These are phyloP conservation scores for Amiota communis DNA, from an alignment of 2,888 invertebrate species.

Conservation along the genomic window DNA sequence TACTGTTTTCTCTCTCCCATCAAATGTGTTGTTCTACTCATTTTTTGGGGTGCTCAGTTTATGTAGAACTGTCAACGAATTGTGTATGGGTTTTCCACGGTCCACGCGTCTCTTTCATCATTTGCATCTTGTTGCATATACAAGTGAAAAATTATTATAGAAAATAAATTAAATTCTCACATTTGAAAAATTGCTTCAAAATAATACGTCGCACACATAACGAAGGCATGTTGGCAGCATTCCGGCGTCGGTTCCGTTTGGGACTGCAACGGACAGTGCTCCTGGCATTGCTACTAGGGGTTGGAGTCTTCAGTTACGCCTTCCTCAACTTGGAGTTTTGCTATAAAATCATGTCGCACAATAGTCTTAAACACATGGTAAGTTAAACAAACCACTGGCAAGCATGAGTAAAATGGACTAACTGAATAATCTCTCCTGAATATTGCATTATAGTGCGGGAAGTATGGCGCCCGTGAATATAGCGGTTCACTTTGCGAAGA, in stretches of 20 bases:
- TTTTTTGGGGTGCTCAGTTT: constrained; percentile 6
- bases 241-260: constrained; percentile 68
- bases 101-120: background rate
- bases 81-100: background rate
- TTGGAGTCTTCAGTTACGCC: constrained; percentile 66
- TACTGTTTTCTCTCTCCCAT: too few relatives aligned
- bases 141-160: background rate
- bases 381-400: constrained; percentile 23
- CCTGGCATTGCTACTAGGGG: constrained; percentile 60
- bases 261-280: constrained; percentile 67
- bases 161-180: too few relatives aligned
- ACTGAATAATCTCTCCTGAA: background rate
- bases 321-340: constrained; percentile 71
- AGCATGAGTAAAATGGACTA: background rate
- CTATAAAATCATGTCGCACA: constrained; percentile 69
- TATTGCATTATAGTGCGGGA: constrained; percentile 60
- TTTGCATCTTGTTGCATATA: constrained; percentile 12
- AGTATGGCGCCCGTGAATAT: constrained; percentile 65
- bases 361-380: constrained; percentile 70
- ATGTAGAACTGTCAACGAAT: constrained; percentile 11
- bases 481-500: constrained; percentile 71
- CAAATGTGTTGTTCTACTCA: background rate
- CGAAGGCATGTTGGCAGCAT: constrained; percentile 62
- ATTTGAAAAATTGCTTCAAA: constrained; percentile 7
- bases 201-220: constrained; percentile 19